Conservation (phyloP, 2,113 vertebrate genomes). For the Corythaeola cristata region DNA sequence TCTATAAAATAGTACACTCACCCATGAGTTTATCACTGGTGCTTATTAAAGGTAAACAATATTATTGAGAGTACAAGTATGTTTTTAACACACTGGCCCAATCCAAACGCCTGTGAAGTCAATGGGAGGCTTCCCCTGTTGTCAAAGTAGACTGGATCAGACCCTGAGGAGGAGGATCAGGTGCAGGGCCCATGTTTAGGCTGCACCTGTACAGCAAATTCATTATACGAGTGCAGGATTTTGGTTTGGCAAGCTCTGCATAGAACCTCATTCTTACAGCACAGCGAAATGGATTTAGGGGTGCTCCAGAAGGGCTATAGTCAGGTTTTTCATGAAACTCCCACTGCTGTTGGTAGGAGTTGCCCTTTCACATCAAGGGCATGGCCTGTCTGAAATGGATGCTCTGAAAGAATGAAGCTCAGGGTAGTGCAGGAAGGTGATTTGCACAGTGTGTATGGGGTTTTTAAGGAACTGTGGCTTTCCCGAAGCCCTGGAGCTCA, state of each 20-base stretch:
- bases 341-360: not conserved
- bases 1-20: not conserved
- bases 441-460: accelerated
- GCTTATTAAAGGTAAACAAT: conserved; percentile 9
- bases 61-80: not conserved
- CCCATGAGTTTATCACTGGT: not conserved
- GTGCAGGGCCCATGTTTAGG: not conserved
- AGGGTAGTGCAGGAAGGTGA: accelerated
- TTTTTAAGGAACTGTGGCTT: not conserved
- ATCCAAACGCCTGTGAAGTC: not conserved
- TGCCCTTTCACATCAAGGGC: not conserved
- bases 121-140: not conserved
- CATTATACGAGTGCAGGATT: not conserved
- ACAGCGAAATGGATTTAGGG: not conserved
- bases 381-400: not conserved
- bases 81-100: not conserved
- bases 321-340: not conserved
- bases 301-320: not conserved
- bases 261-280: accelerated
- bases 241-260: not conserved
- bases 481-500: not conserved
- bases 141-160: not conserved
- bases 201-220: not conserved
- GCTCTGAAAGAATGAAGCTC: not conserved
- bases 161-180: not conserved